Evolutionary conservation across 2,888 invertebrate species (phyloP), one percentile per base, ranked within the genome.

Genomic region (Macaria liturata): DNA sequence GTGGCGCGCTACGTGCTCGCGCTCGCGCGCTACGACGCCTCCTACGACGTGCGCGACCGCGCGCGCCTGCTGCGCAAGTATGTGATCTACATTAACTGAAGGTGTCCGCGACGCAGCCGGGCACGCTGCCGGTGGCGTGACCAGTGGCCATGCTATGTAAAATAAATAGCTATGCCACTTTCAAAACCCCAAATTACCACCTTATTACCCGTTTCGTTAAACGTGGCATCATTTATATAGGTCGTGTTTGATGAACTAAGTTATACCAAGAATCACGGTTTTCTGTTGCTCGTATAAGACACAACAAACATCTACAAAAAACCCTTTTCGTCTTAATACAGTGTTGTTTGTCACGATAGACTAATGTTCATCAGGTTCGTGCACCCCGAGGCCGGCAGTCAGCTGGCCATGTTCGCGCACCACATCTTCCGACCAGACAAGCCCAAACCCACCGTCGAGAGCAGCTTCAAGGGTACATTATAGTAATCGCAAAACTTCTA

Each of bases 41-140:
- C 98, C 87, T 99, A 99, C 81, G 99, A 99, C 88, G 98, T 99
- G 54, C 93, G 99, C 32, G 99, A 99, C 90, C 94, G 98, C 7
- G 98, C 98, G 4, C 93, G 99, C 32, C 95, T 99, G 79, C 92
- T 99, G 54, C 94, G 96, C 9, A 95, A 95, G 64, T 86, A 20
- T 20, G 20, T 20, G 20, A 20, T 20, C 20, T 20, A 20, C 20
- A 20, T 20, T 20, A 20, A 20, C 20, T 98, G 1, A 99, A 99
- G 81, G 93, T 99, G 32, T 98, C 95, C 74, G 93, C 99, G 50
- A 97, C 96, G 80, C 95, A 97, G 4, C 94, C 95, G 60, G 98
- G 97, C 87, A 98, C 98, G 0, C 93, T 95, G 58, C 92, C 97
- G 4, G 93, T 99, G 53, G 97, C 97, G 73, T 97, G 97, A 20